phyloP scores from a whole-genome alignment of 2,797 vertebrate species.

The Rhinatrema bivittatum region DNA sequence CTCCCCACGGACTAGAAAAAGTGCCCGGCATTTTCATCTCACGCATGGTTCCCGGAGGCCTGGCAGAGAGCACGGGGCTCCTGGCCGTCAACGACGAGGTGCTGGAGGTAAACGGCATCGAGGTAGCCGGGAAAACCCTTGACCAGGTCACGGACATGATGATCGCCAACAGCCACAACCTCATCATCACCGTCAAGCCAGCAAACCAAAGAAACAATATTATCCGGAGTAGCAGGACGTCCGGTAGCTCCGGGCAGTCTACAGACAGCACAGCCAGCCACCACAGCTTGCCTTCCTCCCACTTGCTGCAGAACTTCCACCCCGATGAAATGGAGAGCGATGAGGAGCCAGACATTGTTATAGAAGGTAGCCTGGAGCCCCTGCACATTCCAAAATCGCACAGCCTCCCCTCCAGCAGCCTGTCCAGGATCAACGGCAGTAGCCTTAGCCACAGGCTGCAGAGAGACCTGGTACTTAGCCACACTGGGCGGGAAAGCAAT shows the following conservation, averaged over 20 bases:
- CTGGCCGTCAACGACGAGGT: conserved; percentile 96
- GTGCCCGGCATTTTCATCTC: conserved; percentile 97
- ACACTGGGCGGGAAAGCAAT: conserved; percentile 77
- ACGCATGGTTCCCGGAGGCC: conserved; percentile 86
- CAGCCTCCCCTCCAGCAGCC: conserved; percentile 54
- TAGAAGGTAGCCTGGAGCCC: conserved; percentile 80
- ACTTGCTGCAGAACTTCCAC: conserved; percentile 62
- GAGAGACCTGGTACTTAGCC: conserved; percentile 76
- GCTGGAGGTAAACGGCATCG: conserved; percentile 94
- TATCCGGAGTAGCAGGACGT: conserved; percentile 80
- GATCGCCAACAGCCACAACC: conserved; percentile 98
- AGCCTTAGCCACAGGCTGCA: conserved; percentile 78
- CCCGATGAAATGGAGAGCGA: conserved; percentile 91
- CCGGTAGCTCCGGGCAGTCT: conserved; percentile 82
- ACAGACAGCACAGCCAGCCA: conserved; percentile 81
- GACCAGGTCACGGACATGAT: conserved; percentile 99
- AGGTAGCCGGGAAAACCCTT: conserved; percentile 92
- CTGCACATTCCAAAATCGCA: conserved; percentile 55
- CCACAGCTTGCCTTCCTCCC: conserved; percentile 63
- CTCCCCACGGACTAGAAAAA: conserved; percentile 91
- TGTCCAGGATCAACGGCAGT: conserved; percentile 65
- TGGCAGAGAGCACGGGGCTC: conserved; percentile 91
- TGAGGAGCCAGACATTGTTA: conserved; percentile 90
- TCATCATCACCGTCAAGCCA: conserved; percentile 93
- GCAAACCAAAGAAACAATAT: conserved; percentile 97